Evolutionary conservation across 2,797 vertebrate species (phyloP).

Genomic region (Ibycter americanus): DNA sequence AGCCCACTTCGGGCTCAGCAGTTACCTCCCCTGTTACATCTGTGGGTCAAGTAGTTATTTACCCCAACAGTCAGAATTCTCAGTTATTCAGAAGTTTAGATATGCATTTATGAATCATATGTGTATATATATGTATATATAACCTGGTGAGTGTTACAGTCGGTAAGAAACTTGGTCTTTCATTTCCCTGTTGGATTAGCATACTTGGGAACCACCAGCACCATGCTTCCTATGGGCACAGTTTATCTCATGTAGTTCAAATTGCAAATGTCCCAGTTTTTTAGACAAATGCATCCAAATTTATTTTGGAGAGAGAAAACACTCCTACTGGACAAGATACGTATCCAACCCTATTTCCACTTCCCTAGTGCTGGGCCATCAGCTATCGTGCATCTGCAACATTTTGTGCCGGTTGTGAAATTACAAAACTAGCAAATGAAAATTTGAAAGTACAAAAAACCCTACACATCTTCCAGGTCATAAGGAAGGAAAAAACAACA

Average conservation of each 20-base stretch:
- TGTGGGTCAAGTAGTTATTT: background rate
- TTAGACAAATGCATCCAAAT: background rate
- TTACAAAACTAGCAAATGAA: background rate
- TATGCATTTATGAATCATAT: background rate
- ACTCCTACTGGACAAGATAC: background rate
- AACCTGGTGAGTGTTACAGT: background rate
- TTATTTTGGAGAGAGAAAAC: background rate
- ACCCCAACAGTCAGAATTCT: background rate
- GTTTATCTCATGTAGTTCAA: background rate
- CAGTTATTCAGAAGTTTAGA: background rate
- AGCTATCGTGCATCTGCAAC: background rate
- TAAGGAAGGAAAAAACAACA: background rate
- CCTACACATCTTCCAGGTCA: background rate
- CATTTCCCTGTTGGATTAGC: background rate
- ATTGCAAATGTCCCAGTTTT: background rate
- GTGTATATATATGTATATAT: fast-evolving
- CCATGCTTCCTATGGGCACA: background rate
- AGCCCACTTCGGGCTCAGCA: background rate
- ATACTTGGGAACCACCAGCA: background rate
- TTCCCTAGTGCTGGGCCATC: background rate
- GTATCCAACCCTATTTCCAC: background rate
- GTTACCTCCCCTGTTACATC: background rate
- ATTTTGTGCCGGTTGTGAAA: background rate
- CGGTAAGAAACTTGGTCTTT: background rate
- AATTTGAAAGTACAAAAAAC: background rate